Base-by-base conservation (phyloP, 2,888 invertebrate genomes). In the Diadegma fenestrale region DNA sequence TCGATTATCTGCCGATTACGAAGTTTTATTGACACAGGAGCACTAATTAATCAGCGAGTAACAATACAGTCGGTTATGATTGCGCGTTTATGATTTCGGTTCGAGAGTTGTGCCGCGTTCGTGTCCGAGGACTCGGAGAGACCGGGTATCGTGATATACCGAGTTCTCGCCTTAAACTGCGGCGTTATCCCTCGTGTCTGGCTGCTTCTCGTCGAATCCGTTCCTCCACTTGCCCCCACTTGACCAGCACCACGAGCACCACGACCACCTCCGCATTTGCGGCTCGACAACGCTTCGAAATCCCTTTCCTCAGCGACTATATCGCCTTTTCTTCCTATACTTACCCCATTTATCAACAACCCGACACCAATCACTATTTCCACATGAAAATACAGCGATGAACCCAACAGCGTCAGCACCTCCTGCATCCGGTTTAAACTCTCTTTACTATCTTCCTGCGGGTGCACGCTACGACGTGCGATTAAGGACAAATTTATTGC, bases 151-250 rank as follows among this genome's bases (percentile, higher is more conserved):
- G 85, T 80, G 68, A 79, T 87, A 83, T 79, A 69, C 83, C 87
- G 82, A 84, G 86, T 87, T 86, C 87, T 81, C 86, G 86, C 73
- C 82, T 88, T 86, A 87, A 87, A 87, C 88, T 88, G 87, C 69
- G 51, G 79, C 80, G 78, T 84, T 85, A 86, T 84, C 72, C 87
- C 87, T 82, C 88, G 84, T 86, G 87, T 84, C 84, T 82, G 66
- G 81, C 81, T 81, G 86, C 84, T 82, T 84, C 86, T 86, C 43
- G n/a, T 45, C 68, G 51, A 54, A 71, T 73, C 45, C 83, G 71
- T 73, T 81, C 84, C 84, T 43, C 81, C 79, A 33, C 75, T 73
- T 68, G 33, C 68, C 51, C 51, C 75, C 68, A 71, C 75, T 54
- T 71, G 76, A 43, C 80, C 69, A 73, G 72, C 41, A 37, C 41